Base-by-base conservation (phyloP, 1,140 invertebrate species). In the Drosophila orena region DNA sequence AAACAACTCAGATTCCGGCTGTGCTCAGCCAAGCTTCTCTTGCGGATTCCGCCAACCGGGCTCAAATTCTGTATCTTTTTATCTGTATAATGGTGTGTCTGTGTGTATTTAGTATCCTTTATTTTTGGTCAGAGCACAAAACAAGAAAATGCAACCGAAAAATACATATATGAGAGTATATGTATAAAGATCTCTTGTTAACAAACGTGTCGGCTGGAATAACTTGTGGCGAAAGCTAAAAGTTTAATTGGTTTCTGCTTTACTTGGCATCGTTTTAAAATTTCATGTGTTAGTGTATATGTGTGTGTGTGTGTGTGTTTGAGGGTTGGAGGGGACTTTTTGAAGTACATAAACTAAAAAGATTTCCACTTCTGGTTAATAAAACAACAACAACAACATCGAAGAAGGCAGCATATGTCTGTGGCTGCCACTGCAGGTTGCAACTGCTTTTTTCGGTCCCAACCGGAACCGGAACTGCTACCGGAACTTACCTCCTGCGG, bases 401-500 rank as follows among this genome's bases (percentile, higher is more conserved):
- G 57, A 60, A 66, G 49, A 64, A 35, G 43, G 43, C 42, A 70
- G 43, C 52, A 42, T 20, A 27, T 35, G 30, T 30, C 8, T 30
- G 24, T 34, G 11, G 34, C 47, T 15, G 65, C 66, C 14, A 53
- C 20, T n/a, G 55, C 35, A 30, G 49, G 61, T 69, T 65, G 57
- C 44, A 61, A 38, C 56, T 64, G 70, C 40, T 17, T 35, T 20
- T 14, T 27, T 12, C 22, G 55, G 24, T 57, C 14, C 35, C 73
- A 75, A 40, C 53, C 49, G 47, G 70, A 47, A 30, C 30, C 49
- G 56, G 37, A 47, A 46, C 66, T 57, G 66, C 50, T 15, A 43
- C 46, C 49, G 50, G 62, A 47, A 86, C 90, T 91, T 94, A 98
- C 97, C 94, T 98, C 98, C 93, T 98, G 98, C 10, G 98, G 97